A percentile compares a stretch with the other conserved stretches of the same genome.
These are phyloP conservation scores for Cephus cinctus DNA, from an alignment of 1,140 invertebrate species.

Conservation along the genomic window DNA sequence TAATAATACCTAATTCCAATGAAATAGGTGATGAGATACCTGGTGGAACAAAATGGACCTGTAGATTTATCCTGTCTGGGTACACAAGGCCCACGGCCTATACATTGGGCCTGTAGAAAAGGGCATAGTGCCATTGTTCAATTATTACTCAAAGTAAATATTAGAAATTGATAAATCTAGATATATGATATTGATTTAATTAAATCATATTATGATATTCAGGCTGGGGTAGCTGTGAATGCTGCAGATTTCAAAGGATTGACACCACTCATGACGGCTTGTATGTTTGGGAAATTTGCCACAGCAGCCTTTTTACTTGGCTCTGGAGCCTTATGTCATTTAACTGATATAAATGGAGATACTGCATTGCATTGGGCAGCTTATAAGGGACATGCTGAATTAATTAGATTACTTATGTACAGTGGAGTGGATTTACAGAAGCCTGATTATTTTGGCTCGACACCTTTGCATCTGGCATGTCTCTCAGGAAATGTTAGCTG, in stretches of 20 bases:
- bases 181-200: no score
- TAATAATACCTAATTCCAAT: background rate
- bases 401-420: slow-evolving; percentile 87
- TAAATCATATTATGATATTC: no score
- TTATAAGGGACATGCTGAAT: slow-evolving; percentile 87
- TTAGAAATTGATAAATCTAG: slow-evolving; percentile 9
- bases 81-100: slow-evolving; percentile 83
- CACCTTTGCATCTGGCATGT: slow-evolving; percentile 89
- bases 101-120: slow-evolving; percentile 88
- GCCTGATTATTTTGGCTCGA: slow-evolving; percentile 90
- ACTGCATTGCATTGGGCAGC: slow-evolving; percentile 91
- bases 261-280: slow-evolving; percentile 87
- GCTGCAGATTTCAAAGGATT: slow-evolving; percentile 87
- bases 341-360: slow-evolving; percentile 89
- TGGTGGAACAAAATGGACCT: slow-evolving; percentile 79
- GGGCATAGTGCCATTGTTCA: slow-evolving; percentile 86
- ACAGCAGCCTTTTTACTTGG: slow-evolving; percentile 86
- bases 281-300: slow-evolving; percentile 88
- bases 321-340: slow-evolving; percentile 78
- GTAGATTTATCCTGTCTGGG: slow-evolving; percentile 84
- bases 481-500: slow-evolving; percentile 82
- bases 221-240: slow-evolving; percentile 85
- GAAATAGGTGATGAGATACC: slow-evolving; percentile 70
- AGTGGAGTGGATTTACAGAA: slow-evolving; percentile 85
- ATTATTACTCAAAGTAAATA: slow-evolving; percentile 68